Evolutionary conservation across 1,140 invertebrate genomes (phyloP), one percentile per base, ranked within the genome.

Genomic region (Drosophila ficusphila): DNA sequence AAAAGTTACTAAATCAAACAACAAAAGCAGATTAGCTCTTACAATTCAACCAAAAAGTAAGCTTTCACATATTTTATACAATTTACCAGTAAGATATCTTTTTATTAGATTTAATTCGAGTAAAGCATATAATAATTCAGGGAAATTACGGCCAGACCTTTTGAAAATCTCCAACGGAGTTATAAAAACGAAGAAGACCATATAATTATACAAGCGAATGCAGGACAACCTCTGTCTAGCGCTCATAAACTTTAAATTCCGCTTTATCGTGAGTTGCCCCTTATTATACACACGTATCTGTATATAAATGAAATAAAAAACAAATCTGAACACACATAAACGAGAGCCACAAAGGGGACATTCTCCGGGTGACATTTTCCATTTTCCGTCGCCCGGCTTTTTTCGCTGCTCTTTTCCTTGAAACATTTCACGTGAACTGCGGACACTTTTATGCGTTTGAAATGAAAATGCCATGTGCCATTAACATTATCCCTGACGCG

Each of bases 401-500:
- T 16, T 38, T 16, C 19, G 33, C 34, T 47, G 33, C 36, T 29
- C 6, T 29, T 71, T 61, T n/a, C n/a, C 73, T 71, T 85, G 54
- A 57, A 75, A 54, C 52, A 85, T 85, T 86, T 58, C 38, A 42
- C 49, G 42, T 48, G 51, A 47, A 58, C 60, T 42, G 62, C 56
- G 77, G 73, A 72, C 77, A 88, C 60, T 88, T 88, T 88, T 88
- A 88, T 88, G 83, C 70, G 83, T 89, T 88, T 75, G 73, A 89
- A 88, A 88, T 88, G 82, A 88, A 82, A 86, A 86, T 89, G 83
- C 82, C 76, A 89, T 82, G 82, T 89, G 83, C 83, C 82, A 88
- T 88, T 88, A 88, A 88, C 82, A 89, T 88, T 88, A 88, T 88
- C 82, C 82, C 74, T 78, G 82, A 88, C 82, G 82, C 82, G 82